A percentile compares a stretch with the other conserved stretches of the same genome.
phyloP scores from a whole-genome alignment of 64 coral and sea anemone genomes.

The Dendronephthya gigantea region DNA sequence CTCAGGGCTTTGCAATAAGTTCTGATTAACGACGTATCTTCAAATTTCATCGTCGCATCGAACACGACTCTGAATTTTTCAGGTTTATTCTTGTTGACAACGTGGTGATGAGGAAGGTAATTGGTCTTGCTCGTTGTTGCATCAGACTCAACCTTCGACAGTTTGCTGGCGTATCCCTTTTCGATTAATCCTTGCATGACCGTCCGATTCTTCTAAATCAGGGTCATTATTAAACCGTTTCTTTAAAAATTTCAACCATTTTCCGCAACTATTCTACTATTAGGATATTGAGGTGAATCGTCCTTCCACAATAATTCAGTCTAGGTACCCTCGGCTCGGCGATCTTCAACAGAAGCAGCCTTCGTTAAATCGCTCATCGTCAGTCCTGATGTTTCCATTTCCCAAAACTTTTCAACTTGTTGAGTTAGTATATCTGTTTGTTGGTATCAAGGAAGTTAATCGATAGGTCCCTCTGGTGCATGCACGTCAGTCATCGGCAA shows the following conservation, averaged over 20 bases:
- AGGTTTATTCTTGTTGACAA: too few species aligned
- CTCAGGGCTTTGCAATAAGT: neutral
- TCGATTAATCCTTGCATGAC: slow-evolving; percentile 13
- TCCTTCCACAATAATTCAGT: too few species aligned
- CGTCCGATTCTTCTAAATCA: slow-evolving; percentile 9
- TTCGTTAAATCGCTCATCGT: neutral
- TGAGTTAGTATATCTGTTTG: neutral
- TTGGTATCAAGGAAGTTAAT: slow-evolving; percentile 25
- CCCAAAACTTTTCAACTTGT: slow-evolving; percentile 48
- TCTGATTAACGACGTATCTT: neutral
- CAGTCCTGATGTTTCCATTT: slow-evolving; percentile 17
- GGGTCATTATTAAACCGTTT: slow-evolving; percentile 12
- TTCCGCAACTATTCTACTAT: slow-evolving; percentile 21
- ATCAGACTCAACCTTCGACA: neutral
- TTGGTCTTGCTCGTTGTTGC: neutral
- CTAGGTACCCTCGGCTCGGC: slow-evolving; percentile 4
- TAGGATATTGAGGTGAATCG: too few species aligned
- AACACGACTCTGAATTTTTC: neutral
- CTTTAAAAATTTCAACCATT: neutral
- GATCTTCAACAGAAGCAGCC: slow-evolving; percentile 19
- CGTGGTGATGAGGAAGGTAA: too few species aligned
- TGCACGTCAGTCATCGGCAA: neutral
- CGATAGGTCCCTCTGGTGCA: neutral
- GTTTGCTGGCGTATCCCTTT: neutral
- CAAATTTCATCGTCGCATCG: neutral